A percentile compares a stretch with the other conserved stretches of the same genome.
Conservation (phyloP, 2,888 invertebrate genomes). For the Matsumyia berberina region DNA sequence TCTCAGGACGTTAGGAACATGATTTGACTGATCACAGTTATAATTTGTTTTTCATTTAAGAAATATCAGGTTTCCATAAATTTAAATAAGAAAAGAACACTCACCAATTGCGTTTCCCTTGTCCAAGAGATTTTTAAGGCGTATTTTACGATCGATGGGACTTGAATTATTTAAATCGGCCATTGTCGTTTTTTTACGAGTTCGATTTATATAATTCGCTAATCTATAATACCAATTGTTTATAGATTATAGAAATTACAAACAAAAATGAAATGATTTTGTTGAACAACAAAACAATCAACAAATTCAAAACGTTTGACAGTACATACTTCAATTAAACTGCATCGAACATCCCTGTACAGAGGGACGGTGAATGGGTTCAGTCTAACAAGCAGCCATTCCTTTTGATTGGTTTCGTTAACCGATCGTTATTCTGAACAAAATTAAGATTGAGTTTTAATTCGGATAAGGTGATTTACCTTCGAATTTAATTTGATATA, state of each 20-base stretch:
- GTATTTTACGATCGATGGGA: conserved; percentile 72
- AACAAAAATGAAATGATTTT: not conserved
- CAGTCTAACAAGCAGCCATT: not conserved
- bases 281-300: conserved; percentile 18
- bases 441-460: too few relatives aligned
- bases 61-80: not conserved
- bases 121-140: conserved; percentile 76
- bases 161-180: conserved; percentile 27
- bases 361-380: conserved; percentile 47
- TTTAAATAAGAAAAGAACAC: not conserved
- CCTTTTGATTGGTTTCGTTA: too few relatives aligned
- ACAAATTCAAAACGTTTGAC: conserved; percentile 35
- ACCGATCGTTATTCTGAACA: too few relatives aligned
- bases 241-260: not conserved
- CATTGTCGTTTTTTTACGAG: conserved; percentile 14
- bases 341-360: conserved; percentile 28
- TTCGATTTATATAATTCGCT: not conserved
- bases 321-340: conserved; percentile 24
- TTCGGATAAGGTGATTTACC: too few relatives aligned
- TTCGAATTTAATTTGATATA: too few relatives aligned
- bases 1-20: too few relatives aligned
- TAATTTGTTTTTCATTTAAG: not conserved
- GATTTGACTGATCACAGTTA: too few relatives aligned
- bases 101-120: conserved; percentile 75
- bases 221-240: too few relatives aligned